A percentile compares a stretch with the other conserved stretches of the same genome.
These are phyloP conservation scores for Abscondita cerata DNA, from an alignment of 2,888 invertebrate genomes.

Conservation along the genomic window DNA sequence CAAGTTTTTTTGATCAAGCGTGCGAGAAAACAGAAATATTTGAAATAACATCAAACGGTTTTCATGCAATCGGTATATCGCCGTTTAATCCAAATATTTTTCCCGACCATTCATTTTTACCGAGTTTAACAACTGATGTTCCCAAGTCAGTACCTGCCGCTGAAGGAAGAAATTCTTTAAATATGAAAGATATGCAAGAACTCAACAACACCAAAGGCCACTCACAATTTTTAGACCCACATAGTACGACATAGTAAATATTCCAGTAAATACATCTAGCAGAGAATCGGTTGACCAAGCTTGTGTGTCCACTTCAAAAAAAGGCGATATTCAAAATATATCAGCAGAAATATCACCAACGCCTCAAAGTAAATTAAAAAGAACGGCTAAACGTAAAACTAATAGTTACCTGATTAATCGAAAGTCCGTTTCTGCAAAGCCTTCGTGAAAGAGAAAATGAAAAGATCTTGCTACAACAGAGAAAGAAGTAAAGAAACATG, in stretches of 20 bases:
- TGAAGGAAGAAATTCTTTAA: neutral
- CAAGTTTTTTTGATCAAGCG: slow-evolving; percentile 18
- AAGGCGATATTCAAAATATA: neutral
- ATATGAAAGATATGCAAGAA: neutral
- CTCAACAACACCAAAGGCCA: neutral
- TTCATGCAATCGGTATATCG: slow-evolving; percentile 20
- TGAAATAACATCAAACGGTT: slow-evolving; percentile 19
- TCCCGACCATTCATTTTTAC: slow-evolving; percentile 16
- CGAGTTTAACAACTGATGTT: slow-evolving; percentile 1
- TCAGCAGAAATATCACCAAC: neutral
- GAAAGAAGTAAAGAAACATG: neutral
- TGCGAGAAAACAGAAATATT: slow-evolving; percentile 14
- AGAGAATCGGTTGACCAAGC: neutral
- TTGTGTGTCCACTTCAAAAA: neutral
- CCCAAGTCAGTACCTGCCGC: slow-evolving; percentile 3
- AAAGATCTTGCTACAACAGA: neutral
- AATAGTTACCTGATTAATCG: neutral
- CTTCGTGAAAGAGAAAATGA: neutral
- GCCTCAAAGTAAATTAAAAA: neutral
- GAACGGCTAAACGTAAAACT: neutral
- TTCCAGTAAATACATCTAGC: neutral
- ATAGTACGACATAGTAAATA: neutral
- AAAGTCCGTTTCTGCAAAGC: neutral
- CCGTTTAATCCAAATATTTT: slow-evolving; percentile 19
- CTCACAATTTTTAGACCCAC: neutral